Base-by-base conservation (phyloP, 2,888 invertebrate genomes). In the Spatulosminthurus flaviceps region DNA sequence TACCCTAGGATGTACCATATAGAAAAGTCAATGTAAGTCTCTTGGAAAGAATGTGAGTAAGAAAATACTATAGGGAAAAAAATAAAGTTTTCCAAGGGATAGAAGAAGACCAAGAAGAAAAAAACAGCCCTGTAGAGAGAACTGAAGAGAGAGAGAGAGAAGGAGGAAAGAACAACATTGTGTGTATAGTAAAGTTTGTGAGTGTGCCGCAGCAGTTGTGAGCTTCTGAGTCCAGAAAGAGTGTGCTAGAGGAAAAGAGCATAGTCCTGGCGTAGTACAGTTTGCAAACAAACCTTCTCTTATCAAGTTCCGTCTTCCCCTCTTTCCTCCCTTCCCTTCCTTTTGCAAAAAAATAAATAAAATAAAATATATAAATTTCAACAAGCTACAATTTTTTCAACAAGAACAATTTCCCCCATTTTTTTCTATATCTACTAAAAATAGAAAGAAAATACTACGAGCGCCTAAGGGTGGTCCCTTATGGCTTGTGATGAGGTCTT, bases 291-390 rank as follows among this genome's bases (percentile, higher is more conserved):
- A 73, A 26, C 73, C 60, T 73, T 73, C 73, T 51, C 51, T 73
- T 51, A 73, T 73, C 43, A 42, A 73, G 73, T 73, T 73, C 73
- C 73, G 73, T 73, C 73, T 73, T 73, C 73, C 73, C 73, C 73
- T 71, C 43, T 73, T 73, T 51, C 73, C 73, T 73, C 73, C 73
- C 73, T 73, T 73, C 73, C 73, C 73, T 73, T 73, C 73, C 73
- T 60, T 73, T 51, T 51, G 73, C 60, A n/a, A 51, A 73, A 41
- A 29, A 43, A 73, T 67, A 26, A 67, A 24, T 28, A 67, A 67
- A 26, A 0, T 19, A 34, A 34, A 34, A n/a, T n/a, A n/a, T n/a
- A n/a, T n/a, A n/a, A n/a, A n/a, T n/a, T n/a, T n/a, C n/a, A n/a
- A n/a, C n/a, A n/a, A n/a, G n/a, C n/a, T n/a, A n/a, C n/a, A n/a